A percentile compares a stretch with the other conserved stretches of the same genome.
Conservation (phyloP, 2,113 vertebrate genomes). For the Salvator merianae region DNA sequence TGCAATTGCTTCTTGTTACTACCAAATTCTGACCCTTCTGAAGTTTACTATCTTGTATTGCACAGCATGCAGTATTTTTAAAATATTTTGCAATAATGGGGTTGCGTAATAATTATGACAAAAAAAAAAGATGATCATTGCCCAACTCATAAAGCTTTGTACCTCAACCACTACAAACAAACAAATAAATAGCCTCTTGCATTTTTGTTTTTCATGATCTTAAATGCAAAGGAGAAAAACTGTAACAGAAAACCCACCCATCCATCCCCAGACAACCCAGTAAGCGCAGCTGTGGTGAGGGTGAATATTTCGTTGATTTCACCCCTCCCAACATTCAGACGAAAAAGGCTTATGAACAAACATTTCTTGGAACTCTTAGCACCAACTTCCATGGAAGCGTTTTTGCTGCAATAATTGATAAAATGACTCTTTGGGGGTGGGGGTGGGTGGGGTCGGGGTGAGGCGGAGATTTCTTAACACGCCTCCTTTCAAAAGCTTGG, state of each 20-base stretch:
- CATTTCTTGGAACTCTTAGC: not conserved
- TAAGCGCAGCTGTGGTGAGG: too few species aligned
- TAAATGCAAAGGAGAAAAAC: not conserved
- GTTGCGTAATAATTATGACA: not conserved
- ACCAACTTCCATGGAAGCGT: not conserved
- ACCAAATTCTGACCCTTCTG: not conserved
- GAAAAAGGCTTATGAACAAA: not conserved
- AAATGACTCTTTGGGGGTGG: not conserved
- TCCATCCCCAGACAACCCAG: too few species aligned
- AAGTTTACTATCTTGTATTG: not conserved
- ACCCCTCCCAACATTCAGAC: not conserved
- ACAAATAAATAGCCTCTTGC: too few species aligned
- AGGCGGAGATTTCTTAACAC: not conserved
- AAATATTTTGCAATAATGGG: not conserved
- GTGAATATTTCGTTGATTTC: not conserved
- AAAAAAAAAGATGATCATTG: too few species aligned
- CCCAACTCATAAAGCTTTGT: not conserved
- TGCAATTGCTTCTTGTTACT: not conserved
- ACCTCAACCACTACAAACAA: too few species aligned
- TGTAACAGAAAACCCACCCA: not conserved
- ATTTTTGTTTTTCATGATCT: not conserved
- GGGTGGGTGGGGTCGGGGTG: not conserved
- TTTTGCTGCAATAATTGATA: constrained; percentile 10
- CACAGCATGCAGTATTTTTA: not conserved
- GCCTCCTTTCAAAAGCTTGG: not conserved